Conservation (phyloP, 2,113 vertebrate genomes). For the Erythrocebus patas region DNA sequence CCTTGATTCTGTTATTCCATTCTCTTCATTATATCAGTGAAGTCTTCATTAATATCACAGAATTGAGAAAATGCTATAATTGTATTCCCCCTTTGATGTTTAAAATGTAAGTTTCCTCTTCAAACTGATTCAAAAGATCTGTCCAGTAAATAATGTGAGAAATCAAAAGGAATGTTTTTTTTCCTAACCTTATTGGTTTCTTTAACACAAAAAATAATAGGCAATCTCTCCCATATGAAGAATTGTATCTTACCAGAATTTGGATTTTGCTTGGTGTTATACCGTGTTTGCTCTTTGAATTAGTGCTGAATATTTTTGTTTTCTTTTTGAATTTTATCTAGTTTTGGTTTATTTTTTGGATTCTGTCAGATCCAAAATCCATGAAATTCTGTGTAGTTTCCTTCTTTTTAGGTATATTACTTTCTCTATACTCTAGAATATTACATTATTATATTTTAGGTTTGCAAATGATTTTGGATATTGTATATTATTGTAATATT, state of each 20-base stretch:
- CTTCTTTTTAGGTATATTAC: neutral
- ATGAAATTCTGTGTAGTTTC: neutral
- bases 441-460: neutral
- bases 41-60: neutral
- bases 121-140: neutral
- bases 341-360: neutral
- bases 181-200: conserved; percentile 34
- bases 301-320: conserved; percentile 33
- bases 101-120: conserved; percentile 26
- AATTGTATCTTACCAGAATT: conserved; percentile 45
- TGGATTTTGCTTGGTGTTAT: conserved; percentile 20
- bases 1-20: neutral
- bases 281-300: neutral
- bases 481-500: neutral
- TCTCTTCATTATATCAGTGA: neutral
- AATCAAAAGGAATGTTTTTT: conserved; percentile 56
- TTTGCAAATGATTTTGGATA: neutral
- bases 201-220: conserved; percentile 38
- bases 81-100: neutral
- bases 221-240: conserved; percentile 10
- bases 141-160: conserved; percentile 60
- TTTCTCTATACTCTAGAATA: neutral
- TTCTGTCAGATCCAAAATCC: neutral
- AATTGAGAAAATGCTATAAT: neutral
- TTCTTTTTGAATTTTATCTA: neutral